Evolutionary conservation across 2,797 vertebrate species (phyloP), one percentile per base, ranked within the genome.

Genomic region (Anniella stebbinsi): DNA sequence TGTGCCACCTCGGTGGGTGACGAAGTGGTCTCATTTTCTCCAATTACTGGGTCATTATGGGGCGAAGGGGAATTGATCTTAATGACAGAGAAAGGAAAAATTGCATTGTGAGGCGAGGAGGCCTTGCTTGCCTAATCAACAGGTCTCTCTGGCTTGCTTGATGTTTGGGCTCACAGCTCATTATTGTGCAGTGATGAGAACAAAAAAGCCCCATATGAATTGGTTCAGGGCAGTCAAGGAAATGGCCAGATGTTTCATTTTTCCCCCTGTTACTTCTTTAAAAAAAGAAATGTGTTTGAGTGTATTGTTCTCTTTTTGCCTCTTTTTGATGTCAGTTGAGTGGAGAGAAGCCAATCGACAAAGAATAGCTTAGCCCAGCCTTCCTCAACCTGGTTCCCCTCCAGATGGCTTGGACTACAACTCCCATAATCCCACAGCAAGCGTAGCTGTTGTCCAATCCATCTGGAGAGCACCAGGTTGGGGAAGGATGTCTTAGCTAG

Each of bases 71-170:
- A 67, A 69, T 69, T 51, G 72, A 60, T 73, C 21, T 21, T 30
- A 48, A 33, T 13, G 57, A 30, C 38, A 85, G 15, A 67, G 76
- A 15, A 51, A 60, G 23, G 4, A 45, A 45, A 28, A 78, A 51
- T 7, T 69, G 4, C 8, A 18, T 30, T 5, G 18, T 36, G 57
- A 21, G 8, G 17, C 30, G 84, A 30, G 51, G 48, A 92, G 63
- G 33, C 51, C 48, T 66, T 30, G 17, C 30, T 0, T n/a, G 0
- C 0, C 0, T 0, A 66, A 77, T 36, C 41, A 1, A 45, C 28
- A 23, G 73, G 72, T 69, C 25, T 70, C 28, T 38, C 33, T 38
- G 33, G 25, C 3, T 92, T 75, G 69, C 87, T 23, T 81, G 13
- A 45, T 87, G 41, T 10, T 28, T 33, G 10, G 10, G 4, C 28